Base-by-base conservation (phyloP, 2,797 vertebrate species). In the Hybognathus amarus region DNA sequence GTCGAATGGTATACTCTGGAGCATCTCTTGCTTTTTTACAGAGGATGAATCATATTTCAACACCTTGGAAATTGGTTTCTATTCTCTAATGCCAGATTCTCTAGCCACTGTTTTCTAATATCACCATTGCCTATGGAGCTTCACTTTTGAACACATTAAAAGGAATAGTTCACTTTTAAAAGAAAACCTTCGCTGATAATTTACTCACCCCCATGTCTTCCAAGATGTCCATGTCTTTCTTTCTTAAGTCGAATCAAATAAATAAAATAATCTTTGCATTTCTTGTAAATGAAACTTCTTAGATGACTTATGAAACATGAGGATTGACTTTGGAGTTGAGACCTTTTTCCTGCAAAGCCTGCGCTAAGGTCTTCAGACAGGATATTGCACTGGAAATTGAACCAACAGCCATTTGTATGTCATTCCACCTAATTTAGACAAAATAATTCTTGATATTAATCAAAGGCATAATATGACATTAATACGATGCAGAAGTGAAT, bases 41-140 rank as follows among this genome's bases (percentile, higher is more conserved):
- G 38, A 77, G 10, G 36, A 22, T 82, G 67, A 81, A 79, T 83
- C 47, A 54, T 71, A 81, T 63, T 77, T 17, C 47, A 36, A 61
- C 42, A 66, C 73, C 18, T 69, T 56, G 13, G 30, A 38, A 63
- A 82, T 75, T 30, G 20, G 6, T 18, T 80, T 80, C 15, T 64
- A 24, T 68, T 40, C 30, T 18, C 11, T 67, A 75, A 78, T 59
- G 3, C 3, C 13, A 3, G 22, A 56, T 71, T 33, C 33, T 83
- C 40, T 73, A 38, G 52, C n/a, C 47, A 66, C 36, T 12, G 24
- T 20, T 30, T 71, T 30, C 17, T 77, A 17, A 67, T 67, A 56
- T 76, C 45, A 52, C 33, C 33, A 27, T 54, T 77, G 36, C 52
- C 47, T 42, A 6, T n/a, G 61, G 61, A 67, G 36, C 63, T 40